A percentile compares a stretch with the other conserved stretches of the same genome.
phyloP scores from a whole-genome alignment of 2,888 invertebrate genomes.

The Cinara cedri region DNA sequence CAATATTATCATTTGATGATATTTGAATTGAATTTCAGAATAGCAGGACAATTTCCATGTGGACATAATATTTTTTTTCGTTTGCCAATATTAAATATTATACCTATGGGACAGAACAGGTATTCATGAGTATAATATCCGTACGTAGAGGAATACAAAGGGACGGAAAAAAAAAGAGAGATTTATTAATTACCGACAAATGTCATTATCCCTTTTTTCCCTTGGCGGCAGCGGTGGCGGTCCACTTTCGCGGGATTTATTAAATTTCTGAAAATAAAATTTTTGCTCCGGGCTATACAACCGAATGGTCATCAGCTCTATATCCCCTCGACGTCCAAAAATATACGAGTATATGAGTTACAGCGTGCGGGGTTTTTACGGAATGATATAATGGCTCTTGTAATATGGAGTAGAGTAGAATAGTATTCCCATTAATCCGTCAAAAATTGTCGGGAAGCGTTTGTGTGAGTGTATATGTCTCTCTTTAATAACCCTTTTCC shows the following conservation, averaged over 20 bases:
- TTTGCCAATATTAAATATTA: too few relatives aligned
- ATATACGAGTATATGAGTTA: not conserved
- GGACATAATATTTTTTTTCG: too few relatives aligned
- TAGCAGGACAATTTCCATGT: too few relatives aligned
- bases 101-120: too few relatives aligned
- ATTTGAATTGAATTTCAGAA: too few relatives aligned
- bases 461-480: not conserved
- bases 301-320: not conserved
- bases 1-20: too few relatives aligned
- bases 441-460: constrained; percentile 1
- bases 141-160: not conserved
- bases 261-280: constrained; percentile 27
- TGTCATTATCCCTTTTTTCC: not conserved
- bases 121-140: too few relatives aligned
- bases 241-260: constrained; percentile 13
- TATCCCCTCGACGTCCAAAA: constrained; percentile 20
- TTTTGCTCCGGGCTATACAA: not conserved
- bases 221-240: not conserved
- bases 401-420: not conserved
- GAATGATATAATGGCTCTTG: constrained; percentile 10
- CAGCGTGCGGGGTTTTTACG: not conserved
- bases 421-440: constrained; percentile 39
- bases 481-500: constrained; percentile 4
- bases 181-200: constrained; percentile 46
- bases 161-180: not conserved